Evolutionary conservation across 2,888 invertebrate species (phyloP), one percentile per base, ranked within the genome.

Genomic region (Philopedon plagiatum): DNA sequence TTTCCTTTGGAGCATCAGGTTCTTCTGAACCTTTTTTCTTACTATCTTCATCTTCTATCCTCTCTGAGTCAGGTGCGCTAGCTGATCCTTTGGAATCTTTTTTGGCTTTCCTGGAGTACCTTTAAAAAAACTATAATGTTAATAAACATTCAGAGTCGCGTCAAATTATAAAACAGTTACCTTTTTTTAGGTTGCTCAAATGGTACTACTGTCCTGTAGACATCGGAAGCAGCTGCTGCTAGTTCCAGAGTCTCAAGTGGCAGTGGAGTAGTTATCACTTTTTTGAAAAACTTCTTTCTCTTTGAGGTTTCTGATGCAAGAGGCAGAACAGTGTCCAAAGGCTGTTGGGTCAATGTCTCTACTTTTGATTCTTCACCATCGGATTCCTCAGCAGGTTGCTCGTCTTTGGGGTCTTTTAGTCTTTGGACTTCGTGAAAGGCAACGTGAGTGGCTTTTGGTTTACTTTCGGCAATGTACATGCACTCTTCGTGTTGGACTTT

Each of bases 401-500:
- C 73, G 44, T 76, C 76, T 32, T 78, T 57, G 85, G 89, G 77
- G 11, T 88, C 87, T 54, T 88, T 88, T 71, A 89, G 89, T 79
- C 91, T 89, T 79, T 91, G 90, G 1, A 89, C 85, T 84, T 91
- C 90, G 80, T 91, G 90, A 80, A 92, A 92, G 13, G 91, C 90
- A 76, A 91, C 84, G 81, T 91, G 90, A 64, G 89, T 90, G 57
- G 88, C 87, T 80, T 89, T 88, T 0, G 92, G 91, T 44, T 90
- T 90, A 0, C 91, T 90, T 78, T 91, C 91, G 0, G 91, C 91
- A 7, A 92, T 89, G 83, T 90, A 93, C 90, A 93, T 92, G 81
- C 94, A 94, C 83, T 94, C 93, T 83, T 94, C 93, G 79, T 93
- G 90, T 82, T 91, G 91, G 58, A 91, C 86, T 0, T 93, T 93